Conservation (phyloP, 2,888 invertebrate genomes). For the Mylabris sibirica region DNA sequence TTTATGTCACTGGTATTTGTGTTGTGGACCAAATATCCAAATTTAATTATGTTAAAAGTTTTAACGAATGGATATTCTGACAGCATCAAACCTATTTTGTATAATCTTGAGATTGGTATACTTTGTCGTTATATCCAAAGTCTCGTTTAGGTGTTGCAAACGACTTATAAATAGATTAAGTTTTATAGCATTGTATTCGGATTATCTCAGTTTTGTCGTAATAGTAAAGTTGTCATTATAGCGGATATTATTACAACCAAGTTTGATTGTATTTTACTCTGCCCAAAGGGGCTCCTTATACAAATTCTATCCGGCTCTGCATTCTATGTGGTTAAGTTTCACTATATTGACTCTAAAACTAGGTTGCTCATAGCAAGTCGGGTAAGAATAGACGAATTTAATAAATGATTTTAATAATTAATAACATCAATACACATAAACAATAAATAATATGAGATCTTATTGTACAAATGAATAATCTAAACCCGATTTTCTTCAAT, state of each 20-base stretch:
- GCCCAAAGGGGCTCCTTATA: neutral
- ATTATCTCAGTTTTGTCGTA: neutral
- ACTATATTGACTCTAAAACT: neutral
- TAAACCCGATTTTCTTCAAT: neutral
- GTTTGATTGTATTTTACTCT: neutral
- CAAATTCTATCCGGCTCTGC: neutral
- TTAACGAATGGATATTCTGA: no score
- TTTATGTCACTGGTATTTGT: no score
- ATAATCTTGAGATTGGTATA: neutral
- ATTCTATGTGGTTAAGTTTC: neutral
- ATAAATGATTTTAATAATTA: neutral
- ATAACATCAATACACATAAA: neutral
- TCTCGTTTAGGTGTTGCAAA: neutral
- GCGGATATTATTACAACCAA: neutral
- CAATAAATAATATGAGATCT: constrained; percentile 6
- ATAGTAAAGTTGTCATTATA: neutral
- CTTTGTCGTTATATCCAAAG: neutral
- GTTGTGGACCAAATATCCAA: no score
- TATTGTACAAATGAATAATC: neutral
- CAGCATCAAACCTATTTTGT: no score
- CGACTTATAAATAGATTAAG: neutral
- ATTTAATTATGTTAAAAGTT: no score
- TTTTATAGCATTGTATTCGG: neutral
- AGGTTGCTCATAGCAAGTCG: neutral
- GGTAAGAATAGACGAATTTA: neutral